Percentiles rank a stretch among this genome's conserved stretches.
These are phyloP conservation scores for Hemicentrotus pulcherrimus DNA, from an alignment of 35 echinoderm and acorn worm genomes.

Conservation along the genomic window DNA sequence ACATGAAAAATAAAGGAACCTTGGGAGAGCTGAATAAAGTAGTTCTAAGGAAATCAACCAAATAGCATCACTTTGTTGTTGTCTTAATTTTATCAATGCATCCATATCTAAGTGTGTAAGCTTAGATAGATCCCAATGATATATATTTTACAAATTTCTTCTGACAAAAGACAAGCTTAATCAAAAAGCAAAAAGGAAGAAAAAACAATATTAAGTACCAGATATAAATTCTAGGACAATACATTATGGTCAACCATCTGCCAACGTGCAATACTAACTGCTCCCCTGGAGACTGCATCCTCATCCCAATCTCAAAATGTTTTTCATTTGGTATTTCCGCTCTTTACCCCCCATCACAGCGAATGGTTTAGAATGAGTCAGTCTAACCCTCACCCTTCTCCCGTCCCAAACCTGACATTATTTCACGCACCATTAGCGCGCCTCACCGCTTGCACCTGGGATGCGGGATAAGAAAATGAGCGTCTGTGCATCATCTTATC, in stretches of 20 bases:
- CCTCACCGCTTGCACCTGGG: background rate
- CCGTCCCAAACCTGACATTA: conserved; percentile 23
- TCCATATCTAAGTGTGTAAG: too few species aligned
- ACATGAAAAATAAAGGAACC: background rate
- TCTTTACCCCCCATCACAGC: background rate
- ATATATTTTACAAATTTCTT: too few species aligned
- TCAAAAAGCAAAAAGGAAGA: background rate
- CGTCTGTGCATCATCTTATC: background rate
- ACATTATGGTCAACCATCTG: background rate
- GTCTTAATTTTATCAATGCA: too few species aligned
- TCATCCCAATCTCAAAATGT: conserved; percentile 3
- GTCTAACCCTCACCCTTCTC: background rate
- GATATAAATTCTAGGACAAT: background rate
- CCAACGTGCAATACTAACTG: background rate
- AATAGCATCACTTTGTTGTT: too few species aligned
- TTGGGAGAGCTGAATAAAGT: too few species aligned
- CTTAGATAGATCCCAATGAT: too few species aligned
- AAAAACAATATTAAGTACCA: background rate
- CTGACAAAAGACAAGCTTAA: too few species aligned
- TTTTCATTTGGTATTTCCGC: conserved; percentile 11
- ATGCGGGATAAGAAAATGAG: background rate
- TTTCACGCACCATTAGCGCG: conserved; percentile 22
- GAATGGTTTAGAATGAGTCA: conserved; percentile 30
- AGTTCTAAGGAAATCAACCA: too few species aligned
- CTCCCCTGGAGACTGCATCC: background rate